phyloP scores from a whole-genome alignment of 2,888 invertebrate species.

The Drosophila aldrichi region DNA sequence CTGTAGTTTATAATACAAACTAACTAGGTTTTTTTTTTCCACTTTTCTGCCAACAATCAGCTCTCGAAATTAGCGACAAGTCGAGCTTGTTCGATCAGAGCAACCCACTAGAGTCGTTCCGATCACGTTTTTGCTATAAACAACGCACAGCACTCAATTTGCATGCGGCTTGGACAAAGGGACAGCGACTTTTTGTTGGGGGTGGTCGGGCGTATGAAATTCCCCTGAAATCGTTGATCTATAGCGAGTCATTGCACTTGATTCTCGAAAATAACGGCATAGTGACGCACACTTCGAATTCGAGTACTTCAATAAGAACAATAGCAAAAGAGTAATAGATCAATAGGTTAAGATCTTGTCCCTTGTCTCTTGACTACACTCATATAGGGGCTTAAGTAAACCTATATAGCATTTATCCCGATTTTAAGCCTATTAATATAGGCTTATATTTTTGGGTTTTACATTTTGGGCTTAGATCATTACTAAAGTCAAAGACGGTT shows the following conservation, averaged over 20 bases:
- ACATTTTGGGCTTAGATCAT: too few relatives aligned
- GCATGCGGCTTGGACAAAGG: constrained; percentile 5
- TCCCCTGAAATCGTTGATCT: constrained; percentile 35
- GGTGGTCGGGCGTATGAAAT: constrained; percentile 8
- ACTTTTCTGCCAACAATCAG: not conserved
- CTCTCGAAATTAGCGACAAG: constrained; percentile 17
- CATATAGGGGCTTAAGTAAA: too few relatives aligned
- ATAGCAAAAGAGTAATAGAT: not conserved
- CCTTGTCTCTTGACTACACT: too few relatives aligned
- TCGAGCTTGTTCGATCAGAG: not conserved
- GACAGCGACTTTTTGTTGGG: not conserved
- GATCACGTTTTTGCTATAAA: constrained; percentile 58
- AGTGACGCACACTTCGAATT: not conserved
- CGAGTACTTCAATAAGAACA: not conserved
- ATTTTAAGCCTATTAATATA: not conserved
- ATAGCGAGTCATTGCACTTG: constrained; percentile 54
- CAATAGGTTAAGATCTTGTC: too few relatives aligned
- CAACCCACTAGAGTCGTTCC: constrained; percentile 4
- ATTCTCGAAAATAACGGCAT: constrained; percentile 1
- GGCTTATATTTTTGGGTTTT: not conserved
- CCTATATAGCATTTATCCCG: not conserved
- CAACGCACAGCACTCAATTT: constrained; percentile 8
- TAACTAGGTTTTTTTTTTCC: not conserved
- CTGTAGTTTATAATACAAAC: not conserved
- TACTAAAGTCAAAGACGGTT: not conserved